phyloP scores from a whole-genome alignment of 2,797 vertebrate species.

The Hephaestus fuliginosus region DNA sequence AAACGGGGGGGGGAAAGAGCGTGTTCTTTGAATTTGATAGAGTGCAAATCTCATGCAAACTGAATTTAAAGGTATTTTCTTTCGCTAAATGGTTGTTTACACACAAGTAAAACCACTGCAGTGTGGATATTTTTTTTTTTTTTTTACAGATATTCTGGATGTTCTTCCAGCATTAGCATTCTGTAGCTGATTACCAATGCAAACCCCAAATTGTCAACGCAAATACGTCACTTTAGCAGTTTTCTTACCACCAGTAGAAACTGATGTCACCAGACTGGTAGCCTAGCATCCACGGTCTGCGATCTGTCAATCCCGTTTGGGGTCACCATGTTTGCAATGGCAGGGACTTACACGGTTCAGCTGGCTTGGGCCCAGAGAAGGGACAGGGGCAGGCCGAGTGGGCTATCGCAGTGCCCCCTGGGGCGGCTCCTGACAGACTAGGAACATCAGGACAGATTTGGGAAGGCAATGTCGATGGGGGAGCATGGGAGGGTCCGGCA shows the following conservation, averaged over 20 bases:
- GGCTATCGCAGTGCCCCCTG: slow-evolving; percentile 85
- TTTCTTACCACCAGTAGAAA: slow-evolving; percentile 81
- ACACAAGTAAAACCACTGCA: slow-evolving; percentile 14
- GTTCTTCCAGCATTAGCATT: slow-evolving; percentile 15
- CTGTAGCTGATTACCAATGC: slow-evolving; percentile 31
- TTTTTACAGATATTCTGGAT: neutral
- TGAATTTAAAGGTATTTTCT: slow-evolving; percentile 46
- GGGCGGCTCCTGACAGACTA: slow-evolving; percentile 92
- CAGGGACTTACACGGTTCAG: slow-evolving; percentile 93
- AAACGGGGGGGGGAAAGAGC: slow-evolving; percentile 14
- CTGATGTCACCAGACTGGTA: slow-evolving; percentile 86
- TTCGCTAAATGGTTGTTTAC: slow-evolving; percentile 53
- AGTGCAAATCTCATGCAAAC: slow-evolving; percentile 42
- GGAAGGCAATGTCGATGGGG: slow-evolving; percentile 89
- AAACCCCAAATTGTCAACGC: slow-evolving; percentile 46
- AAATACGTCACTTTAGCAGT: slow-evolving; percentile 69
- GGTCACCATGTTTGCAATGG: slow-evolving; percentile 86
- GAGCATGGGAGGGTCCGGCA: slow-evolving; percentile 86
- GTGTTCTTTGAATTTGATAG: slow-evolving; percentile 40
- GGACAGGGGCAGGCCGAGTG: slow-evolving; percentile 80
- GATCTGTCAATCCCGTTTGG: slow-evolving; percentile 90
- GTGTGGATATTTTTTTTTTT: slow-evolving; percentile 31
- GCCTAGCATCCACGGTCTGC: slow-evolving; percentile 84
- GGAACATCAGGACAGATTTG: slow-evolving; percentile 96
- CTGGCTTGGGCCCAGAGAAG: slow-evolving; percentile 89